A percentile compares a stretch with the other conserved stretches of the same genome.
phyloP scores from a whole-genome alignment of 2,113 vertebrate genomes.

The Malurus melanocephalus region DNA sequence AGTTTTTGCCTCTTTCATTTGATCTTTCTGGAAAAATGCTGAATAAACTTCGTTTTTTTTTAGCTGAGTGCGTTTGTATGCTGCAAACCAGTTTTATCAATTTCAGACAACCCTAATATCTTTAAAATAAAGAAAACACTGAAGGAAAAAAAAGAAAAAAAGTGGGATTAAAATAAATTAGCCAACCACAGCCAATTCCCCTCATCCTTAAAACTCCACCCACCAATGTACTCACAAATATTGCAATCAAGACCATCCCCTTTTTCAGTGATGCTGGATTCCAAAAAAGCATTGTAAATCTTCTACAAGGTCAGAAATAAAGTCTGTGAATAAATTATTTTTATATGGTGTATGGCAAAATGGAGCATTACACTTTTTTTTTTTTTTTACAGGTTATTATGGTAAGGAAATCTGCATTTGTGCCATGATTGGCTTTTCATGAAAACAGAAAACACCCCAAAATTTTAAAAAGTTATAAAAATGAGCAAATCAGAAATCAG shows the following conservation, averaged over 20 bases:
- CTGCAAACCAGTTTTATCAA: background rate
- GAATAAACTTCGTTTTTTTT: background rate
- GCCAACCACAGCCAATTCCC: fast-evolving
- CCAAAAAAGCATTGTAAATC: background rate
- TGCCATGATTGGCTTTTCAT: background rate
- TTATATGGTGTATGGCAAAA: background rate
- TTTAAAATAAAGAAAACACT: fast-evolving
- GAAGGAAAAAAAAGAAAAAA: too few species aligned
- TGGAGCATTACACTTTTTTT: background rate
- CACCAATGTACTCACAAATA: fast-evolving
- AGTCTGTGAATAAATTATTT: background rate
- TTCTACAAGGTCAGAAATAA: background rate
- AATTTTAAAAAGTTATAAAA: background rate
- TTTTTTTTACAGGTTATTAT: background rate
- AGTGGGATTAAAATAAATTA: fast-evolving
- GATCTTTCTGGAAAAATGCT: background rate
- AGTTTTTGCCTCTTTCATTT: background rate
- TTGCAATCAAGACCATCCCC: fast-evolving
- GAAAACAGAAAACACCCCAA: background rate
- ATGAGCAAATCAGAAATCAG: background rate
- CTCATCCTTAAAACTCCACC: fast-evolving
- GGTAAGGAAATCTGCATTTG: background rate
- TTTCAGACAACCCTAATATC: fast-evolving
- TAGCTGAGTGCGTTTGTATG: background rate
- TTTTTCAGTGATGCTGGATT: background rate